A percentile compares a stretch with the other conserved stretches of the same genome.
Conservation (phyloP, 2,888 invertebrate genomes). For the Stenchaetothrips biformis region DNA sequence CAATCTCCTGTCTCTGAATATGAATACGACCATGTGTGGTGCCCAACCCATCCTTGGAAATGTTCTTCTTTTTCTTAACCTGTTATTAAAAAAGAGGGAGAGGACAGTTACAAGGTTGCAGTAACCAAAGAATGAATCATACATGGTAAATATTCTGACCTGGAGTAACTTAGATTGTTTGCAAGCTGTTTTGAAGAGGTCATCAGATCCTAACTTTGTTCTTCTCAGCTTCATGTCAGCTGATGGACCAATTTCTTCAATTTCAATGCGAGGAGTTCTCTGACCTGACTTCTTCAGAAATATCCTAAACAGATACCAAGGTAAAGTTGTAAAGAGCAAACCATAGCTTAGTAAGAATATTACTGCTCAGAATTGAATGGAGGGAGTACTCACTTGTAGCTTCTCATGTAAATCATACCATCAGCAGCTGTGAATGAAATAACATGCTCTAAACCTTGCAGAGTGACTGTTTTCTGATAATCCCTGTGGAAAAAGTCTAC, state of each 20-base stretch:
- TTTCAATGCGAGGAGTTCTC: conserved; percentile 81
- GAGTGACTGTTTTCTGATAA: conserved; percentile 69
- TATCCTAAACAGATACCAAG: conserved; percentile 57
- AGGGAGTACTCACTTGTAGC: conserved; percentile 52
- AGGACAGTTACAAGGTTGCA: conserved; percentile 29
- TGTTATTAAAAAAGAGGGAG: conserved; percentile 42
- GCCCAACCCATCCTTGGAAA: conserved; percentile 80
- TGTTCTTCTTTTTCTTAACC: conserved; percentile 84
- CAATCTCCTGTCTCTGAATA: conserved; percentile 82
- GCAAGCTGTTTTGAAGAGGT: conserved; percentile 77
- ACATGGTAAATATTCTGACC: conserved; percentile 42
- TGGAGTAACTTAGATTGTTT: conserved; percentile 73
- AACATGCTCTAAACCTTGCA: conserved; percentile 92
- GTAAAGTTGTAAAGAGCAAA: neutral
- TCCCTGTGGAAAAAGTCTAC: conserved; percentile 90
- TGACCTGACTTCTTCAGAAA: conserved; percentile 85
- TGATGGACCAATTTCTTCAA: conserved; percentile 91
- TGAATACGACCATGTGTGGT: conserved; percentile 88
- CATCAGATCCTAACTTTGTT: conserved; percentile 82
- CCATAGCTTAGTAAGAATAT: neutral
- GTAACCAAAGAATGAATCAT: neutral
- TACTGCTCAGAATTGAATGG: neutral
- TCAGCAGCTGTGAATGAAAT: conserved; percentile 82
- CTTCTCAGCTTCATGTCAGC: conserved; percentile 81
- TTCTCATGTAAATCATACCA: conserved; percentile 71